phyloP scores from a whole-genome alignment of 1,140 invertebrate genomes.

The Camponotus floridanus region DNA sequence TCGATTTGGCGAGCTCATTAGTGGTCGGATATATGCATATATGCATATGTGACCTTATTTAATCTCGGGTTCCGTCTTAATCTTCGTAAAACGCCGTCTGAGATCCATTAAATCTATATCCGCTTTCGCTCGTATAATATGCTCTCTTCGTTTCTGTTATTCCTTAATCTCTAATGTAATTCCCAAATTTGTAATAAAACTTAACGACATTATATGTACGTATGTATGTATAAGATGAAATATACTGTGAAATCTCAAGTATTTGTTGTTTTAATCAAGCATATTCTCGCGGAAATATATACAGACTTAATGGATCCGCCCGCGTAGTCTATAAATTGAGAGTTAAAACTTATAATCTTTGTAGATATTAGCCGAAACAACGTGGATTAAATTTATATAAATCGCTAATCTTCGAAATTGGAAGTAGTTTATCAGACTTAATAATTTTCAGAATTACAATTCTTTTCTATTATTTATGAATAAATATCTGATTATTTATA shows the following conservation, averaged over 20 bases:
- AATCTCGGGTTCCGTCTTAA: slow-evolving; percentile 13
- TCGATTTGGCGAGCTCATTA: slow-evolving; percentile 4
- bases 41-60: neutral
- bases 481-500: neutral
- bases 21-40: too few species aligned
- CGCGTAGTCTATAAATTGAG: too few species aligned
- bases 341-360: neutral
- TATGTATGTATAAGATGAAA: neutral
- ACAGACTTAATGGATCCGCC: neutral
- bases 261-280: neutral
- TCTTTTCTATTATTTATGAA: neutral
- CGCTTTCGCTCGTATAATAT: neutral
- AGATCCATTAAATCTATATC: slow-evolving; percentile 1
- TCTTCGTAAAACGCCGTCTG: neutral
- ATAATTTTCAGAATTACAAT: neutral
- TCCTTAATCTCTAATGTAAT: neutral
- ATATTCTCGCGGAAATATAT: neutral
- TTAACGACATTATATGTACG: neutral
- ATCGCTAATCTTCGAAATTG: slow-evolving; percentile 2
- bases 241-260: neutral
- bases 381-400: neutral
- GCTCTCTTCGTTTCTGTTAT: neutral
- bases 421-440: neutral
- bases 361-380: neutral
- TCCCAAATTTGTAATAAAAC: slow-evolving; percentile 1